Conservation (phyloP, 2,797 vertebrate species). For the Allochrocebus solatus region DNA sequence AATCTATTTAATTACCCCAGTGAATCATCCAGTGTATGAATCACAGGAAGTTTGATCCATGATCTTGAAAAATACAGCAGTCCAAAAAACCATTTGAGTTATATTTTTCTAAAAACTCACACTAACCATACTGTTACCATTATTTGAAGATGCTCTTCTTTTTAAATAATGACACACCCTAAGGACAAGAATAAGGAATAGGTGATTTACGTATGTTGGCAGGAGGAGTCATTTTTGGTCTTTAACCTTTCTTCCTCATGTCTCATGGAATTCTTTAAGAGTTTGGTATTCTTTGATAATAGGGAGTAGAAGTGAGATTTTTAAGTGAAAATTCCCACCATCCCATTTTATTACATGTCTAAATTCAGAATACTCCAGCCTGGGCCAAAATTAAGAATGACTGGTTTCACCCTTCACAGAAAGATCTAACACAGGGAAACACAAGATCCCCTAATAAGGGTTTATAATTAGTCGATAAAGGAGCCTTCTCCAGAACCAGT, state of each 20-base stretch:
- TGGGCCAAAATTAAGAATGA: neutral
- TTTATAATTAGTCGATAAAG: neutral
- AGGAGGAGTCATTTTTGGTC: neutral
- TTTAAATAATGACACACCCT: neutral
- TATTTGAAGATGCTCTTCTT: constrained; percentile 23
- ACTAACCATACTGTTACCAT: neutral
- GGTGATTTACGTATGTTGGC: neutral
- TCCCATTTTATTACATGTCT: neutral
- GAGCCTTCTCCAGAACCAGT: neutral
- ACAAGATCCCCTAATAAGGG: neutral
- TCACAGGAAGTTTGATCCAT: neutral
- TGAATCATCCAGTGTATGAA: neutral
- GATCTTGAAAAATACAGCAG: neutral
- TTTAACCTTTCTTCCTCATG: neutral
- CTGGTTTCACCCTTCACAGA: neutral
- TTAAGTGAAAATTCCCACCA: neutral
- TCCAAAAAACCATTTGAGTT: neutral
- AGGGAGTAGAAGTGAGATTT: neutral
- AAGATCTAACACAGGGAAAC: neutral
- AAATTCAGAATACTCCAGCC: neutral
- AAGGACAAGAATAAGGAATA: neutral
- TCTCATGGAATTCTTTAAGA: neutral
- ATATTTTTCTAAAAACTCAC: neutral
- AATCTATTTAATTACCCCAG: neutral
- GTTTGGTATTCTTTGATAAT: constrained; percentile 3